A percentile compares a stretch with the other conserved stretches of the same genome.
Conservation (phyloP, 2,113 vertebrate genomes). For the Donacobius atricapilla region DNA sequence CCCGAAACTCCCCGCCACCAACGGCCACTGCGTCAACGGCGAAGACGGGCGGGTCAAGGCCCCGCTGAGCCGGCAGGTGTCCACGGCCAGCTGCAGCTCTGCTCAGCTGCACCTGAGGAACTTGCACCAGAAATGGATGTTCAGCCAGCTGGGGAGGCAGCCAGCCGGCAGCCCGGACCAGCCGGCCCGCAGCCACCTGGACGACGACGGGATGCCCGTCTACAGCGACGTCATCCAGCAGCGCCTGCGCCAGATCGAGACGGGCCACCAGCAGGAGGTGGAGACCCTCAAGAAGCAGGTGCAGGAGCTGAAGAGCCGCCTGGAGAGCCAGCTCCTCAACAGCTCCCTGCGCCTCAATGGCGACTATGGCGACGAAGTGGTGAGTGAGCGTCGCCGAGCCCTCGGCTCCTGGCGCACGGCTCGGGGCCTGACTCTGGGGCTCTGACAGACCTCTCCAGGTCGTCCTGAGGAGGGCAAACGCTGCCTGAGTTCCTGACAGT, state of each 20-base stretch:
- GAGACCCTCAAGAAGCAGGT: slow-evolving; percentile 95
- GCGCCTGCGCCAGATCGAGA: slow-evolving; percentile 93
- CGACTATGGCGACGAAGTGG: slow-evolving; percentile 90
- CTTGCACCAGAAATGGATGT: slow-evolving; percentile 81
- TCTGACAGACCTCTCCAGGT: background rate
- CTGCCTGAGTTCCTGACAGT: too few species aligned
- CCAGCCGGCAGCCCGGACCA: slow-evolving; percentile 84
- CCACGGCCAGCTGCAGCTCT: slow-evolving; percentile 79
- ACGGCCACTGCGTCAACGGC: slow-evolving; percentile 74
- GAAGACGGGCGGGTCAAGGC: slow-evolving; percentile 69
- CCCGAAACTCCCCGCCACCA: slow-evolving; percentile 52
- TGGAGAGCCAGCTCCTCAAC: slow-evolving; percentile 87
- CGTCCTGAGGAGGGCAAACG: background rate
- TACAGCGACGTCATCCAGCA: slow-evolving; percentile 91
- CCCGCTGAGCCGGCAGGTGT: slow-evolving; percentile 84
- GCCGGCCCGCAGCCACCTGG: slow-evolving; percentile 86
- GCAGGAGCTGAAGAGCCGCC: slow-evolving; percentile 89
- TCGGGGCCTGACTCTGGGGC: background rate
- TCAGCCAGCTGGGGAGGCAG: slow-evolving; percentile 60
- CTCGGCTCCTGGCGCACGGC: background rate
- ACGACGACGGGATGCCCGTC: slow-evolving; percentile 89
- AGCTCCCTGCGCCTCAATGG: slow-evolving; percentile 84
- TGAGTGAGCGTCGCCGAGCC: slow-evolving; percentile 60
- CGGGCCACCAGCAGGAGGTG: slow-evolving; percentile 91
- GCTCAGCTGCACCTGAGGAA: slow-evolving; percentile 75